Evolutionary conservation across 2,888 invertebrate species (phyloP), one percentile per base, ranked within the genome.

Genomic region (Axea sp.): DNA sequence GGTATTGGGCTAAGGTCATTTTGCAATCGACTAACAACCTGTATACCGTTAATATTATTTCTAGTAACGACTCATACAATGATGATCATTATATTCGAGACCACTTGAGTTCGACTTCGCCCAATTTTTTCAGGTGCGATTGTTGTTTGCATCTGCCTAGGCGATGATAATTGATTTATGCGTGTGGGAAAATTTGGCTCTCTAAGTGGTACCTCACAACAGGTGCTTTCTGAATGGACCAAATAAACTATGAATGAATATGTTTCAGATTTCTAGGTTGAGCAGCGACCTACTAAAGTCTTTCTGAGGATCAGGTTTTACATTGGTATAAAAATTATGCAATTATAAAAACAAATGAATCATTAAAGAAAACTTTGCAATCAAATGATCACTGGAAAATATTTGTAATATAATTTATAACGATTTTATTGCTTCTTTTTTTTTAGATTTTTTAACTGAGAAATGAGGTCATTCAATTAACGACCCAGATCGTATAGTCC

Each of bases 1-100:
- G 73, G 73, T 60, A 73, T 37, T 73, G 73, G 73, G 73, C 67
- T 73, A 73, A 73, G 73, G 73, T 73, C 67, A 73, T 73, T 73
- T 67, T 73, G 67, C 73, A 67, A 41, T 60, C 67, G 67, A 67
- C 60, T 71, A 62, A 71, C 57, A 24, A 26, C 55, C 31, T 9
- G 39, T 67, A 9, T 73, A 67, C 67, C 73, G 73, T 73, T 67
- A 73, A 67, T 55, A 60, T 55, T 55, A 73, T 65, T 53, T 60
- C 53, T 45, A 45, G 28, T 22, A 37, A 45, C 28, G 39, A 9
- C 47, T 35, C 45, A 26, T 55, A 71, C 55, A 72, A 72, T 47
- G 37, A 62, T 64, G 43, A 41, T 49, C 53, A 51, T 71, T 62
- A 53, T 47, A 55, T 47, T 19, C 12, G 19, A 12, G 19, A 7